These are phyloP conservation scores for Gila robusta DNA, from an alignment of 2,797 vertebrate genomes.

Conservation along the genomic window DNA sequence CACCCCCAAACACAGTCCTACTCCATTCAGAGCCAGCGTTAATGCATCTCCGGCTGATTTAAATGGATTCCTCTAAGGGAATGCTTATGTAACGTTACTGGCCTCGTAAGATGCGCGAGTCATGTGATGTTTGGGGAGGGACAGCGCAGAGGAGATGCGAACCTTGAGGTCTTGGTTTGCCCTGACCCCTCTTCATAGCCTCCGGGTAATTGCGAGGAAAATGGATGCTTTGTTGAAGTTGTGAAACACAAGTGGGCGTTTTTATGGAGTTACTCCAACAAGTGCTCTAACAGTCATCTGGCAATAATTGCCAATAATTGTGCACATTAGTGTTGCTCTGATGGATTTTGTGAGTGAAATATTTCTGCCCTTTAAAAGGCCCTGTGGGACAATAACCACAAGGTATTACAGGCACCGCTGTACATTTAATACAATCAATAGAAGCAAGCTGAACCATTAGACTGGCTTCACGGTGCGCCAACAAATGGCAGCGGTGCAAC, in stretches of 20 bases:
- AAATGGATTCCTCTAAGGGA: constrained; percentile 54
- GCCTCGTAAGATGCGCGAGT: constrained; percentile 23
- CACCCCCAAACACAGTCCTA: constrained; percentile 55
- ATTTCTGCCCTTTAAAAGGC: constrained; percentile 50
- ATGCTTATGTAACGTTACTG: constrained; percentile 59
- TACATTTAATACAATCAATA: constrained; percentile 30
- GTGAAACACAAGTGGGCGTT: constrained; percentile 69
- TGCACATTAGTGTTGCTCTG: constrained; percentile 66
- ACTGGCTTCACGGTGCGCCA: constrained; percentile 6
- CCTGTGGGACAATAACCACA: constrained; percentile 43
- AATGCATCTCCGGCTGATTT: constrained; percentile 56
- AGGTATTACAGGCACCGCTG: constrained; percentile 13
- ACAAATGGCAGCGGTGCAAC: constrained; percentile 2
- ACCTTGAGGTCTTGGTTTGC: constrained; percentile 35
- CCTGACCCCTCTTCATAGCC: constrained; percentile 53
- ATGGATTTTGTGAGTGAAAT: constrained; percentile 60
- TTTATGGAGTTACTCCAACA: constrained; percentile 70
- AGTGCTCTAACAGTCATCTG: constrained; percentile 69
- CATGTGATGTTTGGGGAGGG: constrained; percentile 31
- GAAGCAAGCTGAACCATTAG: constrained; percentile 31
- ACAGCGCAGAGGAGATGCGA: constrained; percentile 33
- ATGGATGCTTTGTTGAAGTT: constrained; percentile 60
- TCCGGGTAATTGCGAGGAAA: constrained; percentile 55
- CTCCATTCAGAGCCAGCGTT: constrained; percentile 49
- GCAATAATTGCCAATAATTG: constrained; percentile 82